phyloP scores from a whole-genome alignment of 53 echinoderm and acorn worm species.

The Echinometra lucunter region DNA sequence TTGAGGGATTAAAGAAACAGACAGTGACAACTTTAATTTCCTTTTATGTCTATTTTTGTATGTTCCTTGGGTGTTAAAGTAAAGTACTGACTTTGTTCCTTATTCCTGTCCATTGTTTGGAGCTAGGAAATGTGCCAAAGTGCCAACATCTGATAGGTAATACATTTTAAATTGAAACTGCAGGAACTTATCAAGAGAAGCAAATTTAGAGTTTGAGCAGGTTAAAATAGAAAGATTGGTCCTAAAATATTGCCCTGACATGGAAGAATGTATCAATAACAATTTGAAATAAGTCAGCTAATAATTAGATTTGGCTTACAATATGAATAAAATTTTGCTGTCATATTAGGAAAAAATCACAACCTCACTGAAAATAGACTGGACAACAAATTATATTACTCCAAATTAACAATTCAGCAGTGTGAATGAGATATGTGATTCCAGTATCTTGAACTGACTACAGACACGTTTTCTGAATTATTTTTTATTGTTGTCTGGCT shows the following conservation, averaged over 20 bases:
- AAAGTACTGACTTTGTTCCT: background rate
- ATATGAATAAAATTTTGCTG: background rate
- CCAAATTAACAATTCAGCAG: no score
- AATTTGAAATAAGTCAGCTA: background rate
- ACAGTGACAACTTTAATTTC: background rate
- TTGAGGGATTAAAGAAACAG: background rate
- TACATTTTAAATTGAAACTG: background rate
- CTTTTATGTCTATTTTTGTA: background rate
- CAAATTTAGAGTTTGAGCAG: background rate
- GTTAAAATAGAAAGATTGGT: background rate
- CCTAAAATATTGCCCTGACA: no score
- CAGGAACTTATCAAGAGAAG: background rate
- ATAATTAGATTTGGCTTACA: background rate
- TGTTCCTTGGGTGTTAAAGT: background rate
- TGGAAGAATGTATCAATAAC: background rate
- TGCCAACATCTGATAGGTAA: background rate
- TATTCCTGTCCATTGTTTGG: background rate
- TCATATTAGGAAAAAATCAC: background rate
- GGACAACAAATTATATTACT: no score
- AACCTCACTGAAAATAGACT: no score
- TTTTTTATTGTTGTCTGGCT: background rate
- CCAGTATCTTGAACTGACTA: background rate
- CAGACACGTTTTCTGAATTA: background rate
- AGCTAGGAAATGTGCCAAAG: background rate
- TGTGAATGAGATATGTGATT: no score